Evolutionary conservation across 2,797 vertebrate genomes (phyloP).

Genomic region (Ctenochaetus hawaiiensis): DNA sequence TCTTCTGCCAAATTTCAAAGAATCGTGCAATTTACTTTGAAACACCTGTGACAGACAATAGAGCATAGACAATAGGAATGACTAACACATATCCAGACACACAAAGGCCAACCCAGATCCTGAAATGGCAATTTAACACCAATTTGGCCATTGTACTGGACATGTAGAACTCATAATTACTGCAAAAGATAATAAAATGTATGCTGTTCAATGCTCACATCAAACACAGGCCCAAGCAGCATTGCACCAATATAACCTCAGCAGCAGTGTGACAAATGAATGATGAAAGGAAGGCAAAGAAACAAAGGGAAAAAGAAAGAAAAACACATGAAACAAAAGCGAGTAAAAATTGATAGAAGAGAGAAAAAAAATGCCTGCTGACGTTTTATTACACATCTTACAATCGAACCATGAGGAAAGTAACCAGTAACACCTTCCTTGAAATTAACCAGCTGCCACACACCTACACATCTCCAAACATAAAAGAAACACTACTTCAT

Average conservation of each 20-base stretch:
- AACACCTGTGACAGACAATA: slow-evolving; percentile 38
- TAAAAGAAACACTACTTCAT: slow-evolving; percentile 3
- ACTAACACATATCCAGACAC: slow-evolving; percentile 12
- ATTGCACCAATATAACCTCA: not conserved
- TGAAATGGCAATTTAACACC: slow-evolving; percentile 26
- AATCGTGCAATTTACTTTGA: slow-evolving; percentile 33
- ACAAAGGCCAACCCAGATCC: slow-evolving; percentile 28
- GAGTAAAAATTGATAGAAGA: slow-evolving; percentile 7
- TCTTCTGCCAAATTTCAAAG: slow-evolving; percentile 43
- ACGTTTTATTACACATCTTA: slow-evolving; percentile 38
- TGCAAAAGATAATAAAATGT: not conserved
- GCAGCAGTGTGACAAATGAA: slow-evolving; percentile 16
- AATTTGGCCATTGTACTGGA: slow-evolving; percentile 20
- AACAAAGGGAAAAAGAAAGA: slow-evolving; percentile 2
- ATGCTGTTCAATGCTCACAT: not conserved
- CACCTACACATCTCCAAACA: slow-evolving; percentile 7
- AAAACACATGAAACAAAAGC: slow-evolving; percentile 14
- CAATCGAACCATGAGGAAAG: slow-evolving; percentile 14
- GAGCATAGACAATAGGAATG: slow-evolving; percentile 11
- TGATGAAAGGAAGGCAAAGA: slow-evolving; percentile 2
- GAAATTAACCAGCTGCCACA: slow-evolving; percentile 35
- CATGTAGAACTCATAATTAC: not conserved
- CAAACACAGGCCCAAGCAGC: not conserved
- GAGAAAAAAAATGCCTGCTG: not conserved
- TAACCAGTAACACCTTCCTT: slow-evolving; percentile 30